Evolutionary conservation across 2,113 vertebrate species (phyloP).

Genomic region (Machaerirhynchus nigripectus): DNA sequence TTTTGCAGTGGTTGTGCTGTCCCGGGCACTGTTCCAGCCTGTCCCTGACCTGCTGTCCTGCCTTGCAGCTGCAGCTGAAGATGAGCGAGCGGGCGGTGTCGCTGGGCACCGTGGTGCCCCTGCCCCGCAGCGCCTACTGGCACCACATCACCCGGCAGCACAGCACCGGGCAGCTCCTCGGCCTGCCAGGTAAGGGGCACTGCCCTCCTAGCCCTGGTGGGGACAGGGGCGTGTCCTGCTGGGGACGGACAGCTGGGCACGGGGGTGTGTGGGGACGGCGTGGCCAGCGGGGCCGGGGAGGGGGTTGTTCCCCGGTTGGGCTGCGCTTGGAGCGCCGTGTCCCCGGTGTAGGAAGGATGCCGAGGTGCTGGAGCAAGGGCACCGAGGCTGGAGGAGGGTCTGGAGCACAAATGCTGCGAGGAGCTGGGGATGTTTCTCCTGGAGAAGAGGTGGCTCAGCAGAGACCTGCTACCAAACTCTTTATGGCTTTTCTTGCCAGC

Average conservation of each 20-base stretch:
- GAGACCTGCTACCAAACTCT: neutral
- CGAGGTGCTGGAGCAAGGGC: neutral
- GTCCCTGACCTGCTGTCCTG: neutral
- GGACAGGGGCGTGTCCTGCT: too few species aligned
- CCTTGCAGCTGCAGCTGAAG: conserved; percentile 77
- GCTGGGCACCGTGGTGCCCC: conserved; percentile 74
- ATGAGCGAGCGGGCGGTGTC: conserved; percentile 75
- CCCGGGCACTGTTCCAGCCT: fast-evolving
- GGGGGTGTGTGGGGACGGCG: neutral
- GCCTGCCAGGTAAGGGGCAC: conserved; percentile 67
- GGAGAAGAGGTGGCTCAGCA: neutral
- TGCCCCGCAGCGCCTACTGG: conserved; percentile 84
- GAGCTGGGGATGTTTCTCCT: neutral
- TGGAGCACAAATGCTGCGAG: neutral
- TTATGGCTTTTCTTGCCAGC: neutral
- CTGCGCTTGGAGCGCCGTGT: too few species aligned
- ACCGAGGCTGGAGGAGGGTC: neutral
- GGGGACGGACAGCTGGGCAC: neutral
- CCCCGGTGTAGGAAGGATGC: neutral
- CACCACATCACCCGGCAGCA: conserved; percentile 79
- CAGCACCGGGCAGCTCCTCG: conserved; percentile 76
- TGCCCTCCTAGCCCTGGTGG: neutral
- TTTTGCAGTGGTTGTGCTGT: fast-evolving
- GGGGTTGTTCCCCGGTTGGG: neutral
- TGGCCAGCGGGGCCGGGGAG: neutral